Evolutionary conservation across 2,113 vertebrate genomes (phyloP), one percentile per base, ranked within the genome.

Genomic region (Nematolebias whitei): DNA sequence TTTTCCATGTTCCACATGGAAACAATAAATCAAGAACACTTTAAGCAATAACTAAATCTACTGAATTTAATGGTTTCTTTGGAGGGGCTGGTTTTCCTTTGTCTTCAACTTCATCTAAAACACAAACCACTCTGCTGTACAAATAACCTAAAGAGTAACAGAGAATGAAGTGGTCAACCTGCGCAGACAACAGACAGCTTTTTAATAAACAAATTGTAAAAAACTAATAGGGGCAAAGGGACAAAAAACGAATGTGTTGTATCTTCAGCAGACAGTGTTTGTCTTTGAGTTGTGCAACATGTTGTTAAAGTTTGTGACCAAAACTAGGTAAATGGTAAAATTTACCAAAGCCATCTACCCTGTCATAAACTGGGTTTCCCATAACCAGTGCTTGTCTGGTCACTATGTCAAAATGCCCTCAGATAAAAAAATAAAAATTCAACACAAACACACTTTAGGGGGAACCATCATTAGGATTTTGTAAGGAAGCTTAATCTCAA

Each of bases 101-200:
- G 18, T n/a, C 19, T 45, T 5, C 8, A 0, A 45, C 43, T 45
- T 8, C 56, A 7, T 56, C 9, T 38, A 1, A 23, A 10, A 35
- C 32, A 35, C 32, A 55, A 12, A 13, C 22, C 12, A 67, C 16
- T 56, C 19, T 39, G 47, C 52, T 45, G 8, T 35, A 63, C 70
- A 73, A 70, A 66, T 68, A 73, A 64, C 12, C 22, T 15, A 12
- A 43, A 53, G n/a, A 63, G 41, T 45, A 3, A 16, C 20, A 65
- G 38, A 44, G 44, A 50, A 20, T 58, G 40, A 71, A 73, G 43
- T 50, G 32, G 48, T 26, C 68, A 52, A 67, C 51, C 55, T 64
- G 52, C 12, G 11, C 20, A 50, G 41, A 70, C 63, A 72, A 71
- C 2, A 68, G 58, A 59, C 4, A n/a, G 14, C 45, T 43, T 32